Base-by-base conservation (phyloP, 2,797 vertebrate genomes). In the Smutsia temminckii region DNA sequence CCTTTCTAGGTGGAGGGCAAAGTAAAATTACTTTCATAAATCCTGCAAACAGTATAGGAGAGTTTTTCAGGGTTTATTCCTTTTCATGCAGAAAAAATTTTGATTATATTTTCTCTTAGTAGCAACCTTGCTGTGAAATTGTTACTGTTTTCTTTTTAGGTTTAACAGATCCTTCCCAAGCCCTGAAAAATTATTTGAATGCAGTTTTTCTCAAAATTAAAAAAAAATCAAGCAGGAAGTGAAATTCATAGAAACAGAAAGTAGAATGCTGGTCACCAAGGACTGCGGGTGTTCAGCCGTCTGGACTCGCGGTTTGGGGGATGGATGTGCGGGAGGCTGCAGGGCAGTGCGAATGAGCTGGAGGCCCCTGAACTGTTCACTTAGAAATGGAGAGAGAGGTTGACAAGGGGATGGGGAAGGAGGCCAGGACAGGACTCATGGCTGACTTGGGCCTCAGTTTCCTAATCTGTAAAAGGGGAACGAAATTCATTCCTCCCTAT, bases 91-190 rank as follows among this genome's bases (percentile, higher is more conserved):
- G 83, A 72, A 93, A 81, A 87, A 68, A 81, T 23, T 49, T 55
- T 27, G 34, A 90, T 83, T 64, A 46, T 49, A 85, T 93, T 64
- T 37, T 14, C 51, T 34, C 8, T 6, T 21, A 91, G 46, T 78
- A 83, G 69, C 51, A 81, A 32, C 80, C 53, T 79, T 68, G 80
- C 74, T 95, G 81, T 95, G 93, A 89, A 94, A 96, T 74, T 93
- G 40, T 91, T 64, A 96, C 78, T 74, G 74, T 87, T 95, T 96
- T 94, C 63, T 88, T 85, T 77, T 83, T 83, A 89, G 72, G 68
- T 66, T 90, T 92, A 87, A 94, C 34, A 79, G 63, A 95, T 64
- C 32, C 49, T 95, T 85, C 34, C 57, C 32, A 17, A 86, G 20
- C 40, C 86, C 83, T 37, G n/a, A 85, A 81, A 89, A 88, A 27